phyloP scores from a whole-genome alignment of 1,140 invertebrate genomes.

The Telenomus remus region DNA sequence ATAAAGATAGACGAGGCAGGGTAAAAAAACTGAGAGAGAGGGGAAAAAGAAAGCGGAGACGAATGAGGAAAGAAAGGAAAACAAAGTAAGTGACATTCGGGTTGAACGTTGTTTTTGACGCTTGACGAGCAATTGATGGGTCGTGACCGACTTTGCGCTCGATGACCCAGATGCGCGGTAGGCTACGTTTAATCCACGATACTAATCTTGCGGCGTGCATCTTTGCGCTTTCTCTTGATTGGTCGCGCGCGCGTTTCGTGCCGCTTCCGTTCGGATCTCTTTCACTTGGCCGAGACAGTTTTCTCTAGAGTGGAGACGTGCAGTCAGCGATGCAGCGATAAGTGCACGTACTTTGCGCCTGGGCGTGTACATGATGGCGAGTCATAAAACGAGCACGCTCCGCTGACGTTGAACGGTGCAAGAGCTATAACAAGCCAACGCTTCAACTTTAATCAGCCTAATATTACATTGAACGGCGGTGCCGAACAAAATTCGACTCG shows the following conservation, averaged over 20 bases:
- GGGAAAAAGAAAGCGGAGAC: no score
- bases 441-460: slow-evolving; percentile 11
- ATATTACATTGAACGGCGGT: slow-evolving; percentile 3
- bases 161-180: slow-evolving; percentile 53
- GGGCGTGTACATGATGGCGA: background rate
- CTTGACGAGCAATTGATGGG: slow-evolving; percentile 69
- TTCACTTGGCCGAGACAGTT: slow-evolving; percentile 46
- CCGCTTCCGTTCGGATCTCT: slow-evolving; percentile 34
- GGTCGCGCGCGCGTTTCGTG: slow-evolving; percentile 16
- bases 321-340: slow-evolving; percentile 8
- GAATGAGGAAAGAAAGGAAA: slow-evolving; percentile 9
- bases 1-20: background rate
- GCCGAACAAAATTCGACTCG: no score
- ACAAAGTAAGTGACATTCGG: slow-evolving; percentile 9
- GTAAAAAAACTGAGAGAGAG: no score
- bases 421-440: no score
- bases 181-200: slow-evolving; percentile 60
- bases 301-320: slow-evolving; percentile 13
- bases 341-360: slow-evolving; percentile 1
- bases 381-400: slow-evolving; percentile 1
- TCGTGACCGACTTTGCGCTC: slow-evolving; percentile 68
- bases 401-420: no score
- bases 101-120: slow-evolving; percentile 34
- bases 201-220: slow-evolving; percentile 53
- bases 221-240: slow-evolving; percentile 47